These are phyloP conservation scores for Hydra vulgaris DNA, from an alignment of 30 jellyfish, hydroid and myxozoan species.

Conservation along the genomic window DNA sequence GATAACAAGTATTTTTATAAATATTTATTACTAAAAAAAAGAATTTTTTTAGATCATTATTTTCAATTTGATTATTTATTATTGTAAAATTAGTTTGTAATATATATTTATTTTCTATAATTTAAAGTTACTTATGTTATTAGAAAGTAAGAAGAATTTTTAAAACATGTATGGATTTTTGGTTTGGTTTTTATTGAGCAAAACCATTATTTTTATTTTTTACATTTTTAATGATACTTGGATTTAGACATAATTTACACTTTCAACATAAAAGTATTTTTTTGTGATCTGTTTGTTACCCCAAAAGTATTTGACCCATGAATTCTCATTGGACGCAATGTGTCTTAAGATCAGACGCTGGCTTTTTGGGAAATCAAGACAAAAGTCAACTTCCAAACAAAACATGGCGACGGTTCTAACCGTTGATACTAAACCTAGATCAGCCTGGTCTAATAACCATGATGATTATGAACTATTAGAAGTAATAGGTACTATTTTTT, in stretches of 20 bases:
- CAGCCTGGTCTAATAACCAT: constrained; percentile 71
- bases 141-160: no score
- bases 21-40: no score
- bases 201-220: not conserved
- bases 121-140: no score
- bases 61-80: no score
- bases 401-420: constrained; percentile 22
- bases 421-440: constrained; percentile 11
- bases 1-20: not conserved
- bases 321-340: not conserved
- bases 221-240: no score
- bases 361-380: not conserved
- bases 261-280: no score
- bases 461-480: constrained; percentile 86
- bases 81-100: no score
- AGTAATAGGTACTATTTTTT: constrained; percentile 35
- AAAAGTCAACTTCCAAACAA: not conserved
- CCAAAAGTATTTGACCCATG: not conserved
- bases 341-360: not conserved
- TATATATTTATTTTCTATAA: no score
- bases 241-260: no score
- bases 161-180: no score
- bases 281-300: not conserved
- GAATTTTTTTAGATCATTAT: no score
- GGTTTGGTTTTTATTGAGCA: no score